These are phyloP conservation scores for Rapana venosa DNA, from an alignment of 2,888 invertebrate genomes.

Conservation along the genomic window DNA sequence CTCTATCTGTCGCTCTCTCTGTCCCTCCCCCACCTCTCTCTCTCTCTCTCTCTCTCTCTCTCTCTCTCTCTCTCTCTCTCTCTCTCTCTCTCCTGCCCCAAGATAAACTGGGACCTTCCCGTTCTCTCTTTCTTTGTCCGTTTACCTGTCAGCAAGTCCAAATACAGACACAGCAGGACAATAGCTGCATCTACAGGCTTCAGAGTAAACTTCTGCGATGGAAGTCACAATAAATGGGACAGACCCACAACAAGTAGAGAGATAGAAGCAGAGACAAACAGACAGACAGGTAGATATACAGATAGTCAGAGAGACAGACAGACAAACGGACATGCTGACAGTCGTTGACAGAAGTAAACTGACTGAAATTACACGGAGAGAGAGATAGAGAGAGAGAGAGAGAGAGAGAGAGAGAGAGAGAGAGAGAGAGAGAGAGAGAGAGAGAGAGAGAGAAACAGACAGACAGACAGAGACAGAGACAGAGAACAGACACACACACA, in stretches of 20 bases:
- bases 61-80: conserved; percentile 1
- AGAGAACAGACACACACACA: too few species aligned
- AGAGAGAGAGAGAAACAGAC: too few species aligned
- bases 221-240: too few species aligned
- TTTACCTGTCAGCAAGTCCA: background rate
- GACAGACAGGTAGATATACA: background rate
- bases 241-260: background rate
- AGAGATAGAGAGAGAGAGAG: too few species aligned
- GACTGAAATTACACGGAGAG: too few species aligned
- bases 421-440: too few species aligned
- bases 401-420: too few species aligned
- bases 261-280: background rate
- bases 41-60: conserved; percentile 1
- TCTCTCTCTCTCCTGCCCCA: background rate
- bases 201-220: too few species aligned
- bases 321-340: background rate
- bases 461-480: too few species aligned
- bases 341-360: too few species aligned
- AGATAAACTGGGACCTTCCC: background rate
- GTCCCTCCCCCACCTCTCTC: background rate
- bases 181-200: too few species aligned
- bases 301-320: background rate
- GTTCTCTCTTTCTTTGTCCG: background rate
- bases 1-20: too few species aligned
- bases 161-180: background rate